Base-by-base conservation (phyloP, 2,888 invertebrate species). In the Drosophila quinaria region DNA sequence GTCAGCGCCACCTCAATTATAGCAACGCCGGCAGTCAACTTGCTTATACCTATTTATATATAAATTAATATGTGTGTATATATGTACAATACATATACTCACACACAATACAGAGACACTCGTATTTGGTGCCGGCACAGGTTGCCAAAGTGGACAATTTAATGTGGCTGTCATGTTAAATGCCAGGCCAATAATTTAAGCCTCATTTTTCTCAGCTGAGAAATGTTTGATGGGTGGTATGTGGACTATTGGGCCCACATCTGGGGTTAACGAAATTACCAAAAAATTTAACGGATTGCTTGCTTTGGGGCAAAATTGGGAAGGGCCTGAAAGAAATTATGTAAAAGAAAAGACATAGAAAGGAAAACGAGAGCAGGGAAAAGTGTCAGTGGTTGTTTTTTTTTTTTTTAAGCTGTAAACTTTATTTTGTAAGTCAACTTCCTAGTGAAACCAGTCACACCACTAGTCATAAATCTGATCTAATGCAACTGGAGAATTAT, bases 131-230 rank as follows among this genome's bases (percentile, higher is more conserved):
- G 83, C 78, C 77, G 86, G 83, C 78, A 74, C 87, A 83, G 83
- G 87, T 89, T 88, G 89, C 89, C 81, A 78, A 80, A 89, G 89
- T 89, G 84, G 84, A 84, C 84, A 84, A 84, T 84, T 84, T 84
- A 84, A 84, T 84, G 89, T 89, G 87, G 87, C 87, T 89, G 84
- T 84, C 84, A 84, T 84, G 84, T 84, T 87, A 89, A 84, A 76
- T 87, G 89, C 89, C 87, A 84, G 62, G 68, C 87, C 89, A 84
- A 84, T 84, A 83, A 83, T 89, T 84, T 84, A 80, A 87, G 87
- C 81, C 87, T 84, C 87, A 89, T 89, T 89, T 83, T 86, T 74
- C 46, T 22, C 51, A 56, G 58, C 81, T 74, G 46, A 67, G 66
- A 81, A 81, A 76, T 83, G 78, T 62, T 73, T 84, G 76, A 80